Evolutionary conservation across 1,140 invertebrate genomes (phyloP), one percentile per base, ranked within the genome.

Genomic region (Drosophila cardini): DNA sequence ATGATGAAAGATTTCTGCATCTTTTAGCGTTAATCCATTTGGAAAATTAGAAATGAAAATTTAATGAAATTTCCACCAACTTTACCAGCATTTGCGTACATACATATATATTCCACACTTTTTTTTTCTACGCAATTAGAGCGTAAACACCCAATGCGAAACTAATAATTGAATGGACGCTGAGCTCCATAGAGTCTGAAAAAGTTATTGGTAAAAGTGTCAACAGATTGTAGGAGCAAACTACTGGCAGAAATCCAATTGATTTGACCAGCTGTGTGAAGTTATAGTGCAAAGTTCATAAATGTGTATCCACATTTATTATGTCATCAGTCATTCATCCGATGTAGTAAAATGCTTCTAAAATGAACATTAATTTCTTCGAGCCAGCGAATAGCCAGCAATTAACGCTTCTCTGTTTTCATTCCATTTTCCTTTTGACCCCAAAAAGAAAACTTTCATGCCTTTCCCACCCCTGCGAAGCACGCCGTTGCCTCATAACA

Each of bases 31-130:
- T 87, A 89, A 89, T 87, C 83, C 83, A 87, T 89, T 87, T 87
- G 83, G 83, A 87, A 87, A 87, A 87, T 87, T 87, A 89, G 84
- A 87, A 87, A 87, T 87, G 80, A 87, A 87, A 89, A 83, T 87
- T 89, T 87, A 89, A 87, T 87, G 84, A 80, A 89, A 89, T 89
- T 89, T 80, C 80, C 83, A 76, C 52, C 69, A 87, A 82, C 79
- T 86, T 86, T 63, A 26, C 58, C 50, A 72, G 40, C 53, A 63
- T 72, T 86, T 78, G 72, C 65, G 56, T 62, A 69, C 15, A 62
- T 62, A 69, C 15, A 62, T 36, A 60, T 55, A 26, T 26, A 26
- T 3, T 70, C 64, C 67, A 70, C 78, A 64, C 71, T 64, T 76
- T 74, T 48, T 16, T 36, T 43, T 48, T 40, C 46, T 30, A 42